Conservation (phyloP, 2,113 vertebrate species). For the Tetrao urogallus region DNA sequence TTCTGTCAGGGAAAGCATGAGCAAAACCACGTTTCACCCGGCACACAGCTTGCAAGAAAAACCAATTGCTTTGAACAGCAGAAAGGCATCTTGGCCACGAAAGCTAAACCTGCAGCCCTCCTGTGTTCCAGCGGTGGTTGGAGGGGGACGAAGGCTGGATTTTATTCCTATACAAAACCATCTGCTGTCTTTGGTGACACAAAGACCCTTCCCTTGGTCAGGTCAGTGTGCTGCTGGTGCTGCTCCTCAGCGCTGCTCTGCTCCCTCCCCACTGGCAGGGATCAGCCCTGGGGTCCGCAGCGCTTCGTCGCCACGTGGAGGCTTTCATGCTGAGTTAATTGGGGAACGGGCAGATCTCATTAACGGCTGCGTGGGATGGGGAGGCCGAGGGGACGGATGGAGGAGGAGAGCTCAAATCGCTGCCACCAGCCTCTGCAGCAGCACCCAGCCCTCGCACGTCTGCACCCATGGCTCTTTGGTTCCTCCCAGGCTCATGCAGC, state of each 20-base stretch:
- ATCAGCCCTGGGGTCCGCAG: neutral
- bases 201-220: neutral
- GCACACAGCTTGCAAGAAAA: neutral
- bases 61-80: neutral
- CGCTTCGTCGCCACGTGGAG: fast-evolving
- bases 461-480: neutral
- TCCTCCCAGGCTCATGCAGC: neutral
- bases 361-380: fast-evolving
- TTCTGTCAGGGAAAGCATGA: neutral
- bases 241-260: neutral
- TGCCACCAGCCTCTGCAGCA: neutral
- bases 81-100: neutral
- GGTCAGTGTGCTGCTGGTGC: neutral
- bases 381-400: neutral
- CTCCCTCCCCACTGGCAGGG: neutral
- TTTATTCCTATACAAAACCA: neutral
- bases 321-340: neutral
- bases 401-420: neutral
- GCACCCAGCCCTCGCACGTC: fast-evolving
- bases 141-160: neutral
- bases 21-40: neutral
- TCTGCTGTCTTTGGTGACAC: neutral
- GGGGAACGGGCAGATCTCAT: neutral
- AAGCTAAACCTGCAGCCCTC: neutral
- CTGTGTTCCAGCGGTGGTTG: neutral